Percentiles rank a stretch among this genome's conserved stretches.
Conservation (phyloP, 1,140 invertebrate genomes). For the Hyphantria cunea region DNA sequence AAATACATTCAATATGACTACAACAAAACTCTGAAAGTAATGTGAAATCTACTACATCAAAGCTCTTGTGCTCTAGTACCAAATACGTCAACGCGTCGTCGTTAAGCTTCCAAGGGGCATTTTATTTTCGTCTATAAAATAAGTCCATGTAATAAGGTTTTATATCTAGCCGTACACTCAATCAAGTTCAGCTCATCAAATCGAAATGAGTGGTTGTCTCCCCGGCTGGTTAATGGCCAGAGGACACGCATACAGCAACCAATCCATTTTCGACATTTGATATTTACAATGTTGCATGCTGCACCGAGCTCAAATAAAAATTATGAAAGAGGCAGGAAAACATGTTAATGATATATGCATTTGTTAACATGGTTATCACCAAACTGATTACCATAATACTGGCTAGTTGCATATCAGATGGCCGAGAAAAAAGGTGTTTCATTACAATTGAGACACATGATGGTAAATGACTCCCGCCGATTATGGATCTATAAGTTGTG, state of each 20-base stretch:
- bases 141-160: constrained; percentile 12
- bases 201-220: constrained; percentile 44
- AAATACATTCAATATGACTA: background rate
- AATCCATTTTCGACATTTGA: constrained; percentile 5
- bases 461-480: too few relatives aligned
- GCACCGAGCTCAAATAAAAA: too few relatives aligned
- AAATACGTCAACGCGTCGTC: constrained; percentile 6
- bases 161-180: constrained; percentile 9
- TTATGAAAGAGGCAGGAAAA: too few relatives aligned
- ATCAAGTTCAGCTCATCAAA: constrained; percentile 39
- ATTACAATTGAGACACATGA: too few relatives aligned
- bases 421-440: too few relatives aligned
- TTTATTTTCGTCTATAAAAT: constrained; percentile 9
- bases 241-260: constrained; percentile 36
- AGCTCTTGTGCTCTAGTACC: background rate
- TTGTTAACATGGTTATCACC: too few relatives aligned
- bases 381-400: too few relatives aligned
- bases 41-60: constrained; percentile 1
- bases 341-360: too few relatives aligned
- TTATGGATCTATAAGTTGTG: too few relatives aligned
- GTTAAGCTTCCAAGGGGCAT: background rate
- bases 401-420: too few relatives aligned
- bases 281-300: background rate
- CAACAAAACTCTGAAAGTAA: background rate
- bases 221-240: constrained; percentile 38